phyloP scores from a whole-genome alignment of 2,888 invertebrate genomes.

The Drosophila ezoana region DNA sequence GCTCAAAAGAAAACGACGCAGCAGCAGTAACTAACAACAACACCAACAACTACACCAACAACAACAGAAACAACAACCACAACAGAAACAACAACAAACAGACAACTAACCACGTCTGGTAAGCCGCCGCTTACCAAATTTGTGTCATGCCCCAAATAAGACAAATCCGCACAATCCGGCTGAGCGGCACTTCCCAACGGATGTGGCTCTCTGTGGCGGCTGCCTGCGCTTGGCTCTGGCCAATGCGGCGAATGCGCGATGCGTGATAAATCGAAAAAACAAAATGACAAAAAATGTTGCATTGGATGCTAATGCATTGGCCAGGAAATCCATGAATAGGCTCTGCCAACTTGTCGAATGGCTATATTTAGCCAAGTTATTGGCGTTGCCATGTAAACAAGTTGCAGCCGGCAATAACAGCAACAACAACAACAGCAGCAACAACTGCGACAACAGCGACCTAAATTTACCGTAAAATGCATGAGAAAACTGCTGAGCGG shows the following conservation, averaged over 20 bases:
- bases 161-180: slow-evolving; percentile 71
- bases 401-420: slow-evolving; percentile 47
- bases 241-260: slow-evolving; percentile 52
- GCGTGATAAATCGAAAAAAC: slow-evolving; percentile 6
- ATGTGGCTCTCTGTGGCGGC: slow-evolving; percentile 44
- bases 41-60: slow-evolving; percentile 2
- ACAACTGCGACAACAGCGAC: slow-evolving; percentile 48
- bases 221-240: slow-evolving; percentile 5
- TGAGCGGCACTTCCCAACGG: slow-evolving; percentile 55
- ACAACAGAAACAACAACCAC: slow-evolving; percentile 1
- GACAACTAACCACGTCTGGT: slow-evolving; percentile 26
- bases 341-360: slow-evolving; percentile 58
- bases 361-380: slow-evolving; percentile 77
- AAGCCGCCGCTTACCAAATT: slow-evolving; percentile 68
- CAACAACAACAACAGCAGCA: neutral
- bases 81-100: slow-evolving; percentile 9
- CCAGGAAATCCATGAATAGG: slow-evolving; percentile 66
- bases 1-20: slow-evolving; percentile 68
- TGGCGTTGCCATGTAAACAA: slow-evolving; percentile 75
- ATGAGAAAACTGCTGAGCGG: slow-evolving; percentile 64
- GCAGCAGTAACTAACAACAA: slow-evolving; percentile 12
- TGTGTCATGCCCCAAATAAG: slow-evolving; percentile 81
- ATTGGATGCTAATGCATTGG: slow-evolving; percentile 63
- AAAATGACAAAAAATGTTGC: slow-evolving; percentile 41
- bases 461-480: slow-evolving; percentile 79